phyloP scores from a whole-genome alignment of 2,888 invertebrate genomes.

The Nipponacmea schrenckii region DNA sequence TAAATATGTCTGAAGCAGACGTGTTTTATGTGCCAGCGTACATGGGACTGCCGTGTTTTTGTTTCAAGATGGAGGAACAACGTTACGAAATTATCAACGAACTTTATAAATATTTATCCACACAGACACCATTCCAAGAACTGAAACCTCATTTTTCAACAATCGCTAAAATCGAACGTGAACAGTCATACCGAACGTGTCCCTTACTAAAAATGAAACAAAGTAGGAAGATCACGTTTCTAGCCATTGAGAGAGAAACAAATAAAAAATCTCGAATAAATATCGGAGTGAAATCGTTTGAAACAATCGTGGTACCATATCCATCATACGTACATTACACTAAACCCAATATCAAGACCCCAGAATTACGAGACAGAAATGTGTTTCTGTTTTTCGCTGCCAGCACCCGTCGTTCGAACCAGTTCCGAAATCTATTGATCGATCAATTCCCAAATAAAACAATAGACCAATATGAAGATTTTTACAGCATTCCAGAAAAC shows the following conservation, averaged over 20 bases:
- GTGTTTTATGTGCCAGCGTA: slow-evolving; percentile 48
- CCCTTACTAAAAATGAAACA: slow-evolving; percentile 38
- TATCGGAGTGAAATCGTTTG: slow-evolving; percentile 20
- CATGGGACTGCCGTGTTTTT: slow-evolving; percentile 36
- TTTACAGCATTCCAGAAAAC: slow-evolving; percentile 1
- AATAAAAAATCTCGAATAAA: slow-evolving; percentile 18
- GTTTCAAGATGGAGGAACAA: slow-evolving; percentile 14
- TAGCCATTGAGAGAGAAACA: slow-evolving; percentile 49
- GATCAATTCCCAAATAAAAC: slow-evolving; percentile 44
- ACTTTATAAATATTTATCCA: slow-evolving; percentile 31
- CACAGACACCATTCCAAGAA: slow-evolving; percentile 29
- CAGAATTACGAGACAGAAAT: slow-evolving; percentile 32
- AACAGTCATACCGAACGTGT: slow-evolving; percentile 38
- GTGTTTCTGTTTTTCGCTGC: slow-evolving; percentile 50
- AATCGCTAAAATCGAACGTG: slow-evolving; percentile 49
- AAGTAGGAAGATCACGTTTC: slow-evolving; percentile 36
- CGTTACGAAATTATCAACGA: slow-evolving; percentile 18
- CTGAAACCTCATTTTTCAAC: slow-evolving; percentile 51
- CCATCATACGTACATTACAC: slow-evolving; percentile 53
- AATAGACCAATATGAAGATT: slow-evolving; percentile 25
- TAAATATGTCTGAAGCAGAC: slow-evolving; percentile 36
- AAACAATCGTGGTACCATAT: slow-evolving; percentile 51
- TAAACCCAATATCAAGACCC: slow-evolving; percentile 20
- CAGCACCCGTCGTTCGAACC: slow-evolving; percentile 40
- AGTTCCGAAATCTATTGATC: slow-evolving; percentile 41